phyloP scores from a whole-genome alignment of 2,888 invertebrate genomes.

The Tetranychus piercei region DNA sequence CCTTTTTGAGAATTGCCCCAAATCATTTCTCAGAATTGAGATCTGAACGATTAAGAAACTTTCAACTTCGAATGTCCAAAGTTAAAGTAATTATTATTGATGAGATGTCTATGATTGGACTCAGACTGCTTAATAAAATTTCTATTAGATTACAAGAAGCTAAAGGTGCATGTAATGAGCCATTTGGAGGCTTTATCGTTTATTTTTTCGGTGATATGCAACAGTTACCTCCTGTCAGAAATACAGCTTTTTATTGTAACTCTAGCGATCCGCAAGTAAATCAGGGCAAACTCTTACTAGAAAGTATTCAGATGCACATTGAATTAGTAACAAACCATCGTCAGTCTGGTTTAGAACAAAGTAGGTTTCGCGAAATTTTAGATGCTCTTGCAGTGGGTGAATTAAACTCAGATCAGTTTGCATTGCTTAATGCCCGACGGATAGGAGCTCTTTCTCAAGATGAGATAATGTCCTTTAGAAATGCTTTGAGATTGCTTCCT shows the following conservation, averaged over 20 bases:
- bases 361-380: background rate
- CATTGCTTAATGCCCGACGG: no score
- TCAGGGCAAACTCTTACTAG: background rate
- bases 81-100: background rate
- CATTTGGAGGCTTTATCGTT: constrained; percentile 9
- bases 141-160: background rate
- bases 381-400: background rate
- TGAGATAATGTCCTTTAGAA: no score
- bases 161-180: background rate
- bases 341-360: background rate
- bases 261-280: background rate
- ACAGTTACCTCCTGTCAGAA: constrained; percentile 8
- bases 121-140: background rate
- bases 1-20: background rate
- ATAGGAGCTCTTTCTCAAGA: no score
- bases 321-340: background rate
- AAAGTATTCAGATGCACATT: background rate
- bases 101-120: constrained; percentile 12
- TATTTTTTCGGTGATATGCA: background rate
- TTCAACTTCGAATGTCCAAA: background rate
- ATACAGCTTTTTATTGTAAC: background rate
- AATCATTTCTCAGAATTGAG: background rate
- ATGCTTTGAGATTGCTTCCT: no score
- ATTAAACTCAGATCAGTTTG: no score
- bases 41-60: background rate